Evolutionary conservation across 1,140 invertebrate genomes (phyloP).

Genomic region (Hestina assimilis): DNA sequence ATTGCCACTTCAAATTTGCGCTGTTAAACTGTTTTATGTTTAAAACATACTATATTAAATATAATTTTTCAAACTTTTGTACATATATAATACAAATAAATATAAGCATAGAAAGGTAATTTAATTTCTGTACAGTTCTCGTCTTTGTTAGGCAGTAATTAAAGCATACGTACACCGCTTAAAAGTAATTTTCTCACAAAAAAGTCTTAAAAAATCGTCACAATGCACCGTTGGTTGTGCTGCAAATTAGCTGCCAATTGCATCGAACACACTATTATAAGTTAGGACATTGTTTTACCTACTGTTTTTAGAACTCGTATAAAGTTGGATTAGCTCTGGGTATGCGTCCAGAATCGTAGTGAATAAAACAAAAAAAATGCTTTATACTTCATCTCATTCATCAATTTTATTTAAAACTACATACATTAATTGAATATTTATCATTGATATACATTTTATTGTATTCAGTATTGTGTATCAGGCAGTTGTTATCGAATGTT

Average conservation of each 20-base stretch:
- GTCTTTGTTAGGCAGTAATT: slow-evolving; percentile 7
- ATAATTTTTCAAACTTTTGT: background rate
- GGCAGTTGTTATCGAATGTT: slow-evolving; percentile 24
- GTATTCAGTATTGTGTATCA: background rate
- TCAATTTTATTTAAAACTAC: too few species aligned
- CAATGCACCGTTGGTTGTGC: slow-evolving; percentile 48
- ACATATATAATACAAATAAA: background rate
- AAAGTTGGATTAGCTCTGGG: slow-evolving; percentile 55
- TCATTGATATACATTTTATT: background rate
- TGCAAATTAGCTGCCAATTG: slow-evolving; percentile 76
- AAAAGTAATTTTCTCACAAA: slow-evolving; percentile 35
- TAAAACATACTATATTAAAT: background rate
- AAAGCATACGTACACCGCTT: slow-evolving; percentile 1
- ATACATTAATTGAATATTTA: too few species aligned
- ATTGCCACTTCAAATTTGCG: slow-evolving; percentile 35
- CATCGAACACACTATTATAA: slow-evolving; percentile 74
- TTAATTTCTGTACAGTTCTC: slow-evolving; percentile 4
- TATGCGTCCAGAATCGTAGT: slow-evolving; percentile 21
- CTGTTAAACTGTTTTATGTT: slow-evolving; percentile 16
- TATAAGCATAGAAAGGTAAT: background rate
- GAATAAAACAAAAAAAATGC: background rate
- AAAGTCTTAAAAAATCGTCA: slow-evolving; percentile 58
- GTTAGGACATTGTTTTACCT: slow-evolving; percentile 66
- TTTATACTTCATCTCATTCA: too few species aligned
- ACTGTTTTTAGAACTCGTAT: slow-evolving; percentile 65